Evolutionary conservation across 1,140 invertebrate genomes (phyloP).

Genomic region (Brachionus rotundiformis): DNA sequence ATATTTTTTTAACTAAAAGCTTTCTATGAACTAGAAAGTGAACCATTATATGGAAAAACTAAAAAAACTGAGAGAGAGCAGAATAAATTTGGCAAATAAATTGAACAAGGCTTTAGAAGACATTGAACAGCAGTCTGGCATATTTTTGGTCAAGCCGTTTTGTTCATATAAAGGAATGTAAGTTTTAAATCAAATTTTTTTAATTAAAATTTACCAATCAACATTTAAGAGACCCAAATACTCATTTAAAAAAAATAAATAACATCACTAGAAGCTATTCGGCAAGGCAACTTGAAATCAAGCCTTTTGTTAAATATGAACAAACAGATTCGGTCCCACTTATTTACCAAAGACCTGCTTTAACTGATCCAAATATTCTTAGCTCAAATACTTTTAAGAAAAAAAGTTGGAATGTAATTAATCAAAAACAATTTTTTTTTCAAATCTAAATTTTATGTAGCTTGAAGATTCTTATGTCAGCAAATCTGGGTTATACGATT

Average conservation of each 20-base stretch:
- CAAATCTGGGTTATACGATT: not conserved
- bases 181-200: slow-evolving; percentile 1
- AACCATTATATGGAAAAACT: slow-evolving; percentile 59
- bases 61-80: slow-evolving; percentile 58
- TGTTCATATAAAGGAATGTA: slow-evolving; percentile 62
- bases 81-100: slow-evolving; percentile 57
- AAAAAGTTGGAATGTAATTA: slow-evolving; percentile 15
- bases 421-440: not conserved
- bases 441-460: not conserved
- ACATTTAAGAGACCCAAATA: slow-evolving; percentile 18
- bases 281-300: not conserved
- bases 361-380: slow-evolving; percentile 8
- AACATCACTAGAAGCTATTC: not conserved
- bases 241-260: slow-evolving; percentile 3
- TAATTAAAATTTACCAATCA: not conserved
- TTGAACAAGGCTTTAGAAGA: slow-evolving; percentile 60
- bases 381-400: not conserved
- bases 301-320: not conserved
- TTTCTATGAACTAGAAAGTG: slow-evolving; percentile 57
- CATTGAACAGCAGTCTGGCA: slow-evolving; percentile 62
- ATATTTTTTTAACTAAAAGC: slow-evolving; percentile 27
- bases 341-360: not conserved
- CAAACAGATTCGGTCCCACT: not conserved
- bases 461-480: slow-evolving; percentile 10
- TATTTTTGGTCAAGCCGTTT: slow-evolving; percentile 64